These are phyloP conservation scores for Trachops cirrhosus DNA, from an alignment of 2,797 vertebrate genomes.

Conservation along the genomic window DNA sequence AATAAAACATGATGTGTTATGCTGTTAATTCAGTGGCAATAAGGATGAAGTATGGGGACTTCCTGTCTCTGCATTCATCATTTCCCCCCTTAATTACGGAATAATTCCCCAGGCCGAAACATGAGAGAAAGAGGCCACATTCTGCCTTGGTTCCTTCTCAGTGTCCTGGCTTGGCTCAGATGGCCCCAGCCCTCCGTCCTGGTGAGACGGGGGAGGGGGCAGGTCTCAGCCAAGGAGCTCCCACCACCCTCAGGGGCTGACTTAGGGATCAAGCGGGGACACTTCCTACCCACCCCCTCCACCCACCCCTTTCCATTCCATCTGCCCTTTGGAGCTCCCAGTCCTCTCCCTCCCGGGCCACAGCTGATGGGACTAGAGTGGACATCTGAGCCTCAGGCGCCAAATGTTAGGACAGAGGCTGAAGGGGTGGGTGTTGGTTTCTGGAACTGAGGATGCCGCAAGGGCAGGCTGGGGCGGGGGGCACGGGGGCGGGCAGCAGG, in stretches of 20 bases:
- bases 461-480: neutral
- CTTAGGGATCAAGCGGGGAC: neutral
- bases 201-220: neutral
- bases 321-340: neutral
- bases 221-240: neutral
- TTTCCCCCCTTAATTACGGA: neutral
- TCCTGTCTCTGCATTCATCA: conserved; percentile 18
- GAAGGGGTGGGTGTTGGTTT: neutral
- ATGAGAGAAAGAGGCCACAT: neutral
- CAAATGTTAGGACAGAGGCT: neutral
- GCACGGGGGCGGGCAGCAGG: too few relatives aligned
- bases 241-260: neutral
- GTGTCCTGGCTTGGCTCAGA: neutral
- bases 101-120: neutral
- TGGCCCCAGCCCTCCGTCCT: neutral
- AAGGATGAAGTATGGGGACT: conserved; percentile 78
- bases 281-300: neutral
- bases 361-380: neutral
- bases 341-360: neutral
- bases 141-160: neutral
- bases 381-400: neutral
- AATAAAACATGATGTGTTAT: conserved; percentile 82
- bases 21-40: conserved; percentile 78
- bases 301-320: neutral
- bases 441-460: neutral